phyloP scores from a whole-genome alignment of 2,888 invertebrate species.

The Magallana nippona region DNA sequence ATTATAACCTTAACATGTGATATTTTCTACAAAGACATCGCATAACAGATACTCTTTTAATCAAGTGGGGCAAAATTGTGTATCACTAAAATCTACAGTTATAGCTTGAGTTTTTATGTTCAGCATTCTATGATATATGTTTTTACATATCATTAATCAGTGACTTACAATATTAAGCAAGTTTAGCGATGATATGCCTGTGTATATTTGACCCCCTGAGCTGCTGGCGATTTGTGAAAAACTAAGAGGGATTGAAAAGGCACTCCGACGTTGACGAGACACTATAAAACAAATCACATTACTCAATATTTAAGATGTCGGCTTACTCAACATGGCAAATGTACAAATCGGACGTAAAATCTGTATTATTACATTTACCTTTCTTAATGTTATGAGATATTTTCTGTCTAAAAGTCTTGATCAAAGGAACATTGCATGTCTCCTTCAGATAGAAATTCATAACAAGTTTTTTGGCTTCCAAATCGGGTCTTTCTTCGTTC shows the following conservation, averaged over 20 bases:
- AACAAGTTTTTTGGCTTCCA: neutral
- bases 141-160: neutral
- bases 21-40: too few relatives aligned
- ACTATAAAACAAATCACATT: neutral
- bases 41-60: too few relatives aligned
- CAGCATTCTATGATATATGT: too few relatives aligned
- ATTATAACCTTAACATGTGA: too few relatives aligned
- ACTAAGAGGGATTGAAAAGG: neutral
- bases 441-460: constrained; percentile 1
- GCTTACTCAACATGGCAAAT: neutral
- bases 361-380: neutral
- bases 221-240: neutral
- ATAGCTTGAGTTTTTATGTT: too few relatives aligned
- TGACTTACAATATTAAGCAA: neutral
- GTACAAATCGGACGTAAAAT: too few relatives aligned
- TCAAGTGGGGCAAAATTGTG: too few relatives aligned
- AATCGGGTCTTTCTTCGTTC: neutral
- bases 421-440: neutral
- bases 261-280: neutral
- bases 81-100: too few relatives aligned
- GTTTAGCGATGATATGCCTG: neutral
- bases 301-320: neutral
- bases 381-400: neutral
- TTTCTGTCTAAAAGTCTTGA: neutral
- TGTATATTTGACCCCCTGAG: constrained; percentile 12